These are phyloP conservation scores for Tetragonula carbonaria DNA, from an alignment of 2,888 invertebrate genomes.

Conservation along the genomic window DNA sequence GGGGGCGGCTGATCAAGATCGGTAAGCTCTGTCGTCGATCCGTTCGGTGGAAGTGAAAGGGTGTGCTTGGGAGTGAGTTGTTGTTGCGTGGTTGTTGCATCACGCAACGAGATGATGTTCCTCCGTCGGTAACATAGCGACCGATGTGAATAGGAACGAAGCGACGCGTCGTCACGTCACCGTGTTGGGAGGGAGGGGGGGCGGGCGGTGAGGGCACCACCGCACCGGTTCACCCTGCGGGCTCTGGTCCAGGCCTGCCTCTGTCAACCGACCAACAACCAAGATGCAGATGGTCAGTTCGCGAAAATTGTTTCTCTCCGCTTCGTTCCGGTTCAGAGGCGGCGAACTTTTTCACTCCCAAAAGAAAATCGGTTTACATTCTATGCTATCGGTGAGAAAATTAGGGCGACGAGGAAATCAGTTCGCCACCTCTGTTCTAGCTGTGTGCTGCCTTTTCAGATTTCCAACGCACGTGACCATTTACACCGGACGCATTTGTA, in stretches of 20 bases:
- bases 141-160: constrained; percentile 61
- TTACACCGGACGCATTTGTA: no score
- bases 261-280: constrained; percentile 76
- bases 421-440: no score
- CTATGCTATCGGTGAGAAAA: no score
- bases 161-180: constrained; percentile 66
- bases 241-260: constrained; percentile 86
- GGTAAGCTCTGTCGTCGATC: constrained; percentile 15
- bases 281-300: constrained; percentile 25
- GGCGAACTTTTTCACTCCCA: no score
- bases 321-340: not conserved
- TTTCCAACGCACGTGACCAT: no score
- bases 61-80: constrained; percentile 10
- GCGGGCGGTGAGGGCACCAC: constrained; percentile 83
- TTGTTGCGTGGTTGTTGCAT: constrained; percentile 34
- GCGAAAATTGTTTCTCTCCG: not conserved
- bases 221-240: constrained; percentile 86
- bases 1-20: constrained; percentile 2
- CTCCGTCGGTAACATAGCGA: constrained; percentile 62
- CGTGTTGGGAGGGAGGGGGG: constrained; percentile 43
- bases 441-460: no score
- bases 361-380: no score
- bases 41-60: constrained; percentile 44
- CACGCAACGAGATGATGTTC: constrained; percentile 48
- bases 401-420: no score